Evolutionary conservation across 2,113 vertebrate genomes (phyloP).

Genomic region (Polyodon spathula): DNA sequence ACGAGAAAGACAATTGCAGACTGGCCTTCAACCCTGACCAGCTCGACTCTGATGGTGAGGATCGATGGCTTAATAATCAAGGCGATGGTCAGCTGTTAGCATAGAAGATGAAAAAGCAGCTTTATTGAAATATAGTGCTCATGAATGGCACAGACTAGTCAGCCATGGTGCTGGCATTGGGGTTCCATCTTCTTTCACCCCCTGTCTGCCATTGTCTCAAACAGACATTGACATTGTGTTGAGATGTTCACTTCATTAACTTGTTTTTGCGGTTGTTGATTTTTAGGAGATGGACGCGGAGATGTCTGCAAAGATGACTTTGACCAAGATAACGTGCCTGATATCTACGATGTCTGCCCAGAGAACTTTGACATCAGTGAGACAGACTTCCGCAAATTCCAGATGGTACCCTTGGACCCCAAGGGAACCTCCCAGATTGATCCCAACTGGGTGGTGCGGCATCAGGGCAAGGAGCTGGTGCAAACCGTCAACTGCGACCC

Average conservation of each 20-base stretch:
- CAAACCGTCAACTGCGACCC: constrained; percentile 98
- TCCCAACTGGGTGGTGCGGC: constrained; percentile 96
- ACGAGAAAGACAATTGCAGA: constrained; percentile 92
- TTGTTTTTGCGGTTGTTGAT: not conserved
- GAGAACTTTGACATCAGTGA: constrained; percentile 92
- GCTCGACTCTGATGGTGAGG: constrained; percentile 85
- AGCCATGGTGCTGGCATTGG: no score
- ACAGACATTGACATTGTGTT: no score
- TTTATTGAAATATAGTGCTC: no score
- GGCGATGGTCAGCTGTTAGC: not conserved
- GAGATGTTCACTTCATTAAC: constrained; percentile 1
- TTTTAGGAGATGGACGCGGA: constrained; percentile 83
- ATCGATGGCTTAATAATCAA: not conserved
- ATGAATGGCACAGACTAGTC: no score
- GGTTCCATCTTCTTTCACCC: no score
- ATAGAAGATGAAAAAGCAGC: no score
- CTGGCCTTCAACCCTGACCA: constrained; percentile 86
- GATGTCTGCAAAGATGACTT: constrained; percentile 94
- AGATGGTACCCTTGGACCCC: constrained; percentile 97
- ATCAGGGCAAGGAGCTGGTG: constrained; percentile 95
- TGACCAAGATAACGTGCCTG: constrained; percentile 82
- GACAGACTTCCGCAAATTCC: constrained; percentile 94
- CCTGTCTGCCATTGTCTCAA: no score
- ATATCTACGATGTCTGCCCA: constrained; percentile 90
- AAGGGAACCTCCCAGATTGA: constrained; percentile 95